phyloP scores from a whole-genome alignment of 1,140 invertebrate species.

The Anoplophora glabripennis region DNA sequence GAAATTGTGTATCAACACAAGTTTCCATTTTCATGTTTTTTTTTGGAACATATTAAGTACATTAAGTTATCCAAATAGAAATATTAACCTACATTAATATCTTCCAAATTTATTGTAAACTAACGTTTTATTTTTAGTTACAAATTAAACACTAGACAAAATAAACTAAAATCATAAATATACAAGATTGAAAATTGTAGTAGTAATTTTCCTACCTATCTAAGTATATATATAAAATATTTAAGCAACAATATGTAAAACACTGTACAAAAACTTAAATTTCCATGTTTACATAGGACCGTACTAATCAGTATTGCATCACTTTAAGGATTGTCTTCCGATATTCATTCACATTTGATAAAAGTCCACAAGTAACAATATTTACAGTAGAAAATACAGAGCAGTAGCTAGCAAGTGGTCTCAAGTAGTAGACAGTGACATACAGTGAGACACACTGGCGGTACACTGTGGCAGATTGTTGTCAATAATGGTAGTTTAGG shows the following conservation, averaged over 20 bases:
- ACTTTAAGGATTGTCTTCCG: conserved; percentile 35
- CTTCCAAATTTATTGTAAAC: not conserved
- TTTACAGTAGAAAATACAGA: conserved; percentile 26
- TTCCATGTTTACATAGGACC: conserved; percentile 18
- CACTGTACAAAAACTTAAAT: not conserved
- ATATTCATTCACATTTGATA: conserved; percentile 23
- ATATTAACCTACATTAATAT: conserved; percentile 16
- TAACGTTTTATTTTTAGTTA: conserved; percentile 16
- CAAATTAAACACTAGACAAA: too few species aligned
- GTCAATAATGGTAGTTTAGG: conserved; percentile 25
- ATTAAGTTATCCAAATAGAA: conserved; percentile 14
- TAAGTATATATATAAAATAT: not conserved
- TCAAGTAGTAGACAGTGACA: conserved; percentile 43
- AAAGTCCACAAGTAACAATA: conserved; percentile 28
- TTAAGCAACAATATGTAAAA: not conserved
- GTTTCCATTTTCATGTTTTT: conserved; percentile 1
- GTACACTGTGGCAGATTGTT: conserved; percentile 35
- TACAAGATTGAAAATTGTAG: conserved; percentile 3
- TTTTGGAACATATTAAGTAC: conserved; percentile 14
- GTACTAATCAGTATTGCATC: conserved; percentile 30
- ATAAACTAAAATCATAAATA: too few species aligned
- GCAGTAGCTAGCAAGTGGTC: conserved; percentile 41
- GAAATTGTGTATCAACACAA: conserved; percentile 3
- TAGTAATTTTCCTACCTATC: too few species aligned
- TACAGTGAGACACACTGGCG: conserved; percentile 35